Evolutionary conservation across 2,888 invertebrate species (phyloP).

Genomic region (Cistogaster globosa): DNA sequence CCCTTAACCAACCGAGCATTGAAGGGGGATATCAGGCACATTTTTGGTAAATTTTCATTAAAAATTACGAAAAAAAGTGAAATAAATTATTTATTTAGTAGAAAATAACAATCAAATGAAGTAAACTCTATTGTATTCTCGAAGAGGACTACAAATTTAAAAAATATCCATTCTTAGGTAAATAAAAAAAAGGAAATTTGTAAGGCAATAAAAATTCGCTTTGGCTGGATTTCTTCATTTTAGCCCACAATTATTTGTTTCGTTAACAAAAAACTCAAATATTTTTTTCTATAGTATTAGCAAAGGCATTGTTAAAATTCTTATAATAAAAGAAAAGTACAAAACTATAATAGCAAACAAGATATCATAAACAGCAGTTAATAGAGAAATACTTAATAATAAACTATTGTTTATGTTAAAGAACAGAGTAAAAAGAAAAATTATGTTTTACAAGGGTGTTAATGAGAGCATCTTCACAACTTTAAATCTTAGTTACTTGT

Average conservation of each 20-base stretch:
- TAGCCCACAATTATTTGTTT: not conserved
- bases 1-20: no score
- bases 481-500: not conserved
- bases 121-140: no score
- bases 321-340: constrained; percentile 1
- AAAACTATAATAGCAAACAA: not conserved
- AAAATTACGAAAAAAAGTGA: no score
- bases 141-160: no score
- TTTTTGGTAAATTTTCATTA: no score
- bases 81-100: no score
- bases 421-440: not conserved
- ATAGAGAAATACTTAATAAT: constrained; percentile 19
- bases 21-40: no score
- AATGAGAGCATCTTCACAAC: constrained; percentile 13
- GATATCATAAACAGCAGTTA: constrained; percentile 22
- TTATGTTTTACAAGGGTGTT: not conserved
- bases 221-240: not conserved
- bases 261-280: constrained; percentile 23
- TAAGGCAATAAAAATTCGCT: not conserved
- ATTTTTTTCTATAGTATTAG: constrained; percentile 18
- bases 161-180: no score
- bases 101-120: no score
- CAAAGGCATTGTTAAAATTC: constrained; percentile 50
- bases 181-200: no score
- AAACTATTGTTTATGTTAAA: constrained; percentile 47